Percentiles rank a stretch among this genome's conserved stretches.
These are phyloP conservation scores for Orchestia grillus DNA, from an alignment of 1,140 invertebrate species.

Conservation along the genomic window DNA sequence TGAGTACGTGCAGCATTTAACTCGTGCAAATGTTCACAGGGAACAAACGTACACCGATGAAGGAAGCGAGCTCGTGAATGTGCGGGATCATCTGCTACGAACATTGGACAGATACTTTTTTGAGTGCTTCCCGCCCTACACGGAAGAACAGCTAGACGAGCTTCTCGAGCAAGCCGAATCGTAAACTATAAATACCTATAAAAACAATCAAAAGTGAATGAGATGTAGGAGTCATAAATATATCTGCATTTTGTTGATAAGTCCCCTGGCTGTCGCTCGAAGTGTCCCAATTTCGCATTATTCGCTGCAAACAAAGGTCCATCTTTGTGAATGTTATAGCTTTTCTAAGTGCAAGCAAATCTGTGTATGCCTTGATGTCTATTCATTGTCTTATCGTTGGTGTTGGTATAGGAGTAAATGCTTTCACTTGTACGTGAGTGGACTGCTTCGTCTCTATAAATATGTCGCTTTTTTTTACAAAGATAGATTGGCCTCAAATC, in stretches of 20 bases:
- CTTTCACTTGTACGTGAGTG: neutral
- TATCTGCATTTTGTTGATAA: constrained; percentile 8
- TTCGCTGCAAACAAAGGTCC: neutral
- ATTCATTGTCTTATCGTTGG: constrained; percentile 12
- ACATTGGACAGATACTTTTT: constrained; percentile 62
- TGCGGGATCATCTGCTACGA: constrained; percentile 60
- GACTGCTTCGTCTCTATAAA: neutral
- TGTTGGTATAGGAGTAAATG: neutral
- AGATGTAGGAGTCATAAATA: neutral
- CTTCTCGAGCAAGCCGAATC: constrained; percentile 60
- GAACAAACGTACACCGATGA: constrained; percentile 66
- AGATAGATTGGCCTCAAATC: neutral
- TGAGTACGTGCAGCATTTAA: neutral
- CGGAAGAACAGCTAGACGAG: constrained; percentile 63
- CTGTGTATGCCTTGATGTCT: constrained; percentile 31
- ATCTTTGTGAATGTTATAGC: neutral
- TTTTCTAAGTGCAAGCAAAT: constrained; percentile 21
- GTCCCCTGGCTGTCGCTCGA: neutral
- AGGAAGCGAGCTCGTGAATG: constrained; percentile 61
- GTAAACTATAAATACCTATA: neutral
- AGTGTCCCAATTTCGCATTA: constrained; percentile 25
- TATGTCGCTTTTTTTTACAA: neutral
- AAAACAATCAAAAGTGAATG: constrained; percentile 27
- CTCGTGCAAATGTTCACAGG: constrained; percentile 39
- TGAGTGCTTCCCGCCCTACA: constrained; percentile 64